These are phyloP conservation scores for Babylonia areolata DNA, from an alignment of 1,140 invertebrate species.

Conservation along the genomic window DNA sequence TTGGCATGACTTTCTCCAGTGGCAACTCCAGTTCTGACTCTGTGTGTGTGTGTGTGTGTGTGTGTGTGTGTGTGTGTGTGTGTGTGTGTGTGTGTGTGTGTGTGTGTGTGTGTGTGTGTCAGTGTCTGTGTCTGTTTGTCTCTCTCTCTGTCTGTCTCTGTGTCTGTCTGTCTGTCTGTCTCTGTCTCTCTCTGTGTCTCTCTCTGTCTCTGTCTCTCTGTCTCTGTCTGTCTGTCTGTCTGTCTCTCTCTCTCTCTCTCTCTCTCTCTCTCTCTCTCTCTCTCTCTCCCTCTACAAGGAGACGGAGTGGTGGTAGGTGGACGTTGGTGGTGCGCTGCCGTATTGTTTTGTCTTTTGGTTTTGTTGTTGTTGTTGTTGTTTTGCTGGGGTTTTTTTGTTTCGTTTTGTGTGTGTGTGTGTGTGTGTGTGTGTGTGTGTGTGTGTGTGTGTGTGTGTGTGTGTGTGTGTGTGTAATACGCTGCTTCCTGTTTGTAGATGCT, in stretches of 20 bases:
- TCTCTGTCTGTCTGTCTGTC: not conserved
- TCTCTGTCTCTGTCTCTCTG: not conserved
- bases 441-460: not conserved
- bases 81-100: not conserved
- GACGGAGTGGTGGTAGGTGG: too few relatives aligned
- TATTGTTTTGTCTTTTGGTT: too few relatives aligned
- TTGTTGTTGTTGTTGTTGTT: too few relatives aligned
- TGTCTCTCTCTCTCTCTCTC: not conserved
- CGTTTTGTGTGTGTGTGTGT: conserved; percentile 9
- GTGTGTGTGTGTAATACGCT: too few relatives aligned
- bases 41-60: conserved; percentile 17
- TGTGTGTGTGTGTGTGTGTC: not conserved
- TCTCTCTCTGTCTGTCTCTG: not conserved
- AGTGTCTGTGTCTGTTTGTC: not conserved
- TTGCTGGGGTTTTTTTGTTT: too few relatives aligned
- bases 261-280: too few relatives aligned
- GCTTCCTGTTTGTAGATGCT: too few relatives aligned
- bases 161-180: not conserved
- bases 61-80: conserved; percentile 28
- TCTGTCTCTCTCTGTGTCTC: not conserved
- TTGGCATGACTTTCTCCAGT: too few relatives aligned
- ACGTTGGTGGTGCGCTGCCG: too few relatives aligned
- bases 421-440: conserved; percentile 16
- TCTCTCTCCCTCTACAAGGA: too few relatives aligned
- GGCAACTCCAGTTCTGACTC: too few relatives aligned